phyloP scores from a whole-genome alignment of 2,888 invertebrate species.

The Tipula unca region DNA sequence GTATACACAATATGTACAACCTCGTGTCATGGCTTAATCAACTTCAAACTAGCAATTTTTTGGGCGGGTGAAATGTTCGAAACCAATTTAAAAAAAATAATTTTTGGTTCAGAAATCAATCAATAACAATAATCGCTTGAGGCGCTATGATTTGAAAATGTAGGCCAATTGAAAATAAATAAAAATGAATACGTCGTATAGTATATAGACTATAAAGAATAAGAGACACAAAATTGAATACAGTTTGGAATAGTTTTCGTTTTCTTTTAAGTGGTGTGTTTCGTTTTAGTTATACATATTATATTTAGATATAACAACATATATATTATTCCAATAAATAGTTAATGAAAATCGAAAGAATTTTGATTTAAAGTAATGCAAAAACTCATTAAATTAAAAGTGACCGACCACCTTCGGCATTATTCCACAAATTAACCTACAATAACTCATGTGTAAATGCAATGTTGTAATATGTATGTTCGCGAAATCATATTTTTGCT shows the following conservation, averaged over 20 bases:
- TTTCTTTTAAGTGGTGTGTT: too few relatives aligned
- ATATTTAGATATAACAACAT: not conserved
- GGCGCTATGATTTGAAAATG: not conserved
- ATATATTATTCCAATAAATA: not conserved
- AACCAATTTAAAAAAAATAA: not conserved
- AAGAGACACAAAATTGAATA: not conserved
- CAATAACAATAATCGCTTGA: not conserved
- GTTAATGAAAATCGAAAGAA: not conserved
- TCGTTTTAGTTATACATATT: too few relatives aligned
- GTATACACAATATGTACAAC: not conserved
- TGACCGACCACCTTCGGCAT: not conserved
- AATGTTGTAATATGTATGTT: not conserved
- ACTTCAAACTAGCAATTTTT: not conserved
- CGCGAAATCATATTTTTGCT: not conserved
- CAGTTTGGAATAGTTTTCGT: not conserved
- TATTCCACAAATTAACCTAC: not conserved
- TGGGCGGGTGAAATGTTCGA: not conserved
- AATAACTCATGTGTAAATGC: too few relatives aligned
- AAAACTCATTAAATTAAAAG: not conserved
- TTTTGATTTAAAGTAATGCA: not conserved
- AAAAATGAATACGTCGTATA: not conserved
- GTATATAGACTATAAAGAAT: not conserved
- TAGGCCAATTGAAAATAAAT: not conserved
- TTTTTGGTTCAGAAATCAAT: not conserved
- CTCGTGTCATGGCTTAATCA: not conserved